These are phyloP conservation scores for Drosophila varians DNA, from an alignment of 1,140 invertebrate species.

Conservation along the genomic window DNA sequence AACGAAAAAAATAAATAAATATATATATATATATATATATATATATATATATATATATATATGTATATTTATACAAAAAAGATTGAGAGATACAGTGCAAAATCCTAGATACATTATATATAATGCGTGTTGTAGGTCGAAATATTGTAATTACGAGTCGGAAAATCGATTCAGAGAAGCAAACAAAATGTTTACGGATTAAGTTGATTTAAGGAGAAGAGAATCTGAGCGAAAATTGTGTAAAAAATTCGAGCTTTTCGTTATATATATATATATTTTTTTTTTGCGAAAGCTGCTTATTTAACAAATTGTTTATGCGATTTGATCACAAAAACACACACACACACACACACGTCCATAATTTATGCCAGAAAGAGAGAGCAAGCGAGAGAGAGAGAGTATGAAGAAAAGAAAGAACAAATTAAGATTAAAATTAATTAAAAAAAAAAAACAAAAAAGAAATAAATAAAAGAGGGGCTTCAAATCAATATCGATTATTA, in stretches of 20 bases:
- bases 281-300: background rate
- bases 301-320: background rate
- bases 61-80: too few species aligned
- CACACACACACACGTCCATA: background rate
- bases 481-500: slow-evolving; percentile 30
- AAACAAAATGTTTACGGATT: slow-evolving; percentile 1
- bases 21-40: slow-evolving; percentile 4
- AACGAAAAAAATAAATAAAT: slow-evolving; percentile 13
- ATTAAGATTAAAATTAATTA: background rate
- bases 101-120: slow-evolving; percentile 83
- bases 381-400: background rate
- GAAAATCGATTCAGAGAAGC: slow-evolving; percentile 3
- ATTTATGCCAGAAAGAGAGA: background rate
- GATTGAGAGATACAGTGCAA: slow-evolving; percentile 23
- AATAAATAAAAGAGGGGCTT: background rate
- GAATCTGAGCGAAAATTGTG: background rate
- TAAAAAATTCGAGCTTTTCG: background rate
- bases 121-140: slow-evolving; percentile 82
- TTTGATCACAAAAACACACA: slow-evolving; percentile 3
- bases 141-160: slow-evolving; percentile 1
- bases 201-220: background rate
- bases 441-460: background rate
- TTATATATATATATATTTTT: background rate
- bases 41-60: background rate
- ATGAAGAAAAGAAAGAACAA: background rate